Conservation (phyloP, 2,113 vertebrate genomes). For the Mus musculus region DNA sequence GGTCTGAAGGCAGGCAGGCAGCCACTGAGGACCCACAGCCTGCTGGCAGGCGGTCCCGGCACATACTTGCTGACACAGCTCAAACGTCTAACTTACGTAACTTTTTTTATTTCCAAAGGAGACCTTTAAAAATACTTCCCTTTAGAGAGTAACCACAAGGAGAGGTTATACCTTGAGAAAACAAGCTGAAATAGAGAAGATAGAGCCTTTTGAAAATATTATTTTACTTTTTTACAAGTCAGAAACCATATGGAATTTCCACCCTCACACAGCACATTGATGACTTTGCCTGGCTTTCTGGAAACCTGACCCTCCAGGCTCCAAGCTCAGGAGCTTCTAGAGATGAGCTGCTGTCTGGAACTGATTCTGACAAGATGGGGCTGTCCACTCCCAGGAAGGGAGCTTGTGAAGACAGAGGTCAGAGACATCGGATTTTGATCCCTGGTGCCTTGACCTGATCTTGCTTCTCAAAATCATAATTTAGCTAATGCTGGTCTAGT, state of each 20-base stretch:
- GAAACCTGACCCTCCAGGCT: conserved; percentile 61
- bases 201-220: conserved; percentile 29
- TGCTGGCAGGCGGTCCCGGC: neutral
- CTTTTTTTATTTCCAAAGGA: conserved; percentile 61
- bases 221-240: conserved; percentile 71
- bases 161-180: conserved; percentile 67
- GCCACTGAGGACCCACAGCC: neutral
- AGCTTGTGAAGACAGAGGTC: neutral
- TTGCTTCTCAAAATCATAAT: conserved; percentile 16
- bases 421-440: neutral
- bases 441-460: neutral
- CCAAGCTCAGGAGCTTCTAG: conserved; percentile 60
- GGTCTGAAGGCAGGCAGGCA: neutral
- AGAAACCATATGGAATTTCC: conserved; percentile 77
- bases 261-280: conserved; percentile 25
- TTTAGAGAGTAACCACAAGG: conserved; percentile 65
- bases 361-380: neutral
- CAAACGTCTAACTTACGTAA: conserved; percentile 42
- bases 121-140: conserved; percentile 68
- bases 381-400: neutral
- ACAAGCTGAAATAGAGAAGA: conserved; percentile 52
- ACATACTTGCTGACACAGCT: conserved; percentile 63
- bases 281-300: conserved; percentile 64
- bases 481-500: neutral
- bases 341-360: conserved; percentile 60